Evolutionary conservation across 2,888 invertebrate species (phyloP).

Genomic region (Drosophila crucigera): DNA sequence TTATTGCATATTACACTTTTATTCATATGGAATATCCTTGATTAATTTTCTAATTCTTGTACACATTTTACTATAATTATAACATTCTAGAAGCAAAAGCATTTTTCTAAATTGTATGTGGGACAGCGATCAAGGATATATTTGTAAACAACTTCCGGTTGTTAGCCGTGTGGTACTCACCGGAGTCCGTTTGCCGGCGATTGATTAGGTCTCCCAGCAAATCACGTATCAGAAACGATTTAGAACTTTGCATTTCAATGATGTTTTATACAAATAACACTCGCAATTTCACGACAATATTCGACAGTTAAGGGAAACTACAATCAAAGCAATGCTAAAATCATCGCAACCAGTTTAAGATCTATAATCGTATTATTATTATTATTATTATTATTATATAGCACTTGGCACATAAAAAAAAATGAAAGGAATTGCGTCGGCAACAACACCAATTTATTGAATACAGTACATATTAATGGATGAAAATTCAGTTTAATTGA

Average conservation of each 20-base stretch:
- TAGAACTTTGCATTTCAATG: slow-evolving; percentile 87
- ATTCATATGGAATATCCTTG: not conserved
- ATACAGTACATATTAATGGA: slow-evolving; percentile 21
- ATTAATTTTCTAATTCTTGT: not conserved
- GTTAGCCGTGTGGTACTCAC: slow-evolving; percentile 76
- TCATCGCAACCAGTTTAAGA: slow-evolving; percentile 19
- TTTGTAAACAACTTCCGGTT: not conserved
- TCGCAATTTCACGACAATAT: not conserved
- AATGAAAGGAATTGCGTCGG: slow-evolving; percentile 2
- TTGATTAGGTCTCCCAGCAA: slow-evolving; percentile 89
- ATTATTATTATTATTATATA: not conserved
- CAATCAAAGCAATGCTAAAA: slow-evolving; percentile 7
- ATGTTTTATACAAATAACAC: not conserved
- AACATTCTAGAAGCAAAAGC: not conserved
- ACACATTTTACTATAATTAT: not conserved
- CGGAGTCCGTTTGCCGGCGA: slow-evolving; percentile 85
- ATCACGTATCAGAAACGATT: slow-evolving; percentile 94
- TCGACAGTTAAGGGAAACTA: not conserved
- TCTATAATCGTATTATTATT: not conserved
- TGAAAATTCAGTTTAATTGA: slow-evolving; percentile 38
- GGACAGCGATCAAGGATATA: not conserved
- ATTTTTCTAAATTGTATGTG: not conserved
- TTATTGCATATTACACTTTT: not conserved
- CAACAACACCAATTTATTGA: slow-evolving; percentile 16
- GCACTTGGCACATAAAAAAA: slow-evolving; percentile 18